Evolutionary conservation across 2,888 invertebrate species (phyloP).

Genomic region (Rhynchonema sp.): DNA sequence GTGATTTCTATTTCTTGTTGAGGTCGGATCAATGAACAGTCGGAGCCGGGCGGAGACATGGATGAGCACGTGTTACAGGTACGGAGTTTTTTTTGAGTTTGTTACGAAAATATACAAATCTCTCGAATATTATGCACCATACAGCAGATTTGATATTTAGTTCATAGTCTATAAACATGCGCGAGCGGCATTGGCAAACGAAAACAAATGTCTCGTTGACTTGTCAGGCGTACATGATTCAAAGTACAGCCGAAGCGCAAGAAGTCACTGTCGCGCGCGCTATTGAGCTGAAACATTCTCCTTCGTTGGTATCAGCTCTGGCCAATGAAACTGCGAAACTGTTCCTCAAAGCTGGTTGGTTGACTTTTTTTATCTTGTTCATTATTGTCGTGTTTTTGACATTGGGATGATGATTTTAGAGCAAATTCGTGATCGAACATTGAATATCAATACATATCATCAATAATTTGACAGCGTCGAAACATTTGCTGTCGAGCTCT

Average conservation of each 20-base stretch:
- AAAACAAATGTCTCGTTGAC: background rate
- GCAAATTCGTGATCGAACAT: too few species aligned
- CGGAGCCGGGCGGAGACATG: background rate
- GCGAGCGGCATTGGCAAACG: too few species aligned
- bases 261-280: slow-evolving; percentile 47
- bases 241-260: slow-evolving; percentile 41
- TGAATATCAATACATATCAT: too few species aligned
- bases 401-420: background rate
- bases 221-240: slow-evolving; percentile 1
- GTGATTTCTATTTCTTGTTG: too few species aligned
- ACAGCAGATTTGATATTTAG: too few species aligned
- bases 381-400: background rate
- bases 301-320: slow-evolving; percentile 41
- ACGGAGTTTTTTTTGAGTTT: too few species aligned
- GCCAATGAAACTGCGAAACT: slow-evolving; percentile 43
- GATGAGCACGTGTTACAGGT: background rate
- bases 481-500: too few species aligned
- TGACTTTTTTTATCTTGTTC: background rate
- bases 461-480: too few species aligned
- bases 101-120: too few species aligned
- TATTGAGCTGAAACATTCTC: slow-evolving; percentile 43
- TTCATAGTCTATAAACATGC: too few species aligned
- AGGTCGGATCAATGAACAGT: background rate
- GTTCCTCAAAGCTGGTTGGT: slow-evolving; percentile 37
- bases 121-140: too few species aligned